Conservation (phyloP, 2,797 vertebrate genomes). For the Ceryle rudis region DNA sequence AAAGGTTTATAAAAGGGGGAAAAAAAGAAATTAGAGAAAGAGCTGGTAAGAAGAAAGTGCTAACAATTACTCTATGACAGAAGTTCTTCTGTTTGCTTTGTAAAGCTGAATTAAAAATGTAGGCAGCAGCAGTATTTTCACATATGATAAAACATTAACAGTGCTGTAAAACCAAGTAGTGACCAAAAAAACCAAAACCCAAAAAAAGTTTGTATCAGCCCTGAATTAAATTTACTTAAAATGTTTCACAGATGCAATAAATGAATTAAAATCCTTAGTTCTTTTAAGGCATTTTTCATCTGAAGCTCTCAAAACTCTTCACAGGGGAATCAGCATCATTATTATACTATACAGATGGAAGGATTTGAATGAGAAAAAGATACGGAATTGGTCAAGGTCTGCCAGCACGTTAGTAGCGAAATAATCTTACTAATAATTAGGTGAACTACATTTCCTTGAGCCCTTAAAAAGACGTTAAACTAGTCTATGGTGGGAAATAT, state of each 20-base stretch:
- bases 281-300: background rate
- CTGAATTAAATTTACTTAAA: background rate
- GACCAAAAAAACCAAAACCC: background rate
- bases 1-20: background rate
- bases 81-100: background rate
- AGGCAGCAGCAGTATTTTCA: background rate
- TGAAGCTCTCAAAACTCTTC: background rate
- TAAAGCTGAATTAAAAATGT: background rate
- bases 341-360: background rate
- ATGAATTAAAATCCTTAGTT: background rate
- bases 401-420: background rate
- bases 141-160: background rate
- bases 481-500: background rate
- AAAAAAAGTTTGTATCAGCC: background rate
- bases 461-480: background rate
- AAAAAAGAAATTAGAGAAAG: fast-evolving
- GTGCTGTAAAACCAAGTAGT: background rate
- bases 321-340: background rate
- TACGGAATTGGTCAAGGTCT: background rate
- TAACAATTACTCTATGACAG: background rate
- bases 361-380: background rate
- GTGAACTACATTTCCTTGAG: background rate
- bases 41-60: background rate
- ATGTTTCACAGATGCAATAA: background rate
- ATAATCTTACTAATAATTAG: background rate